Evolutionary conservation across 2,888 invertebrate species (phyloP).

Genomic region (Doris montereyensis): DNA sequence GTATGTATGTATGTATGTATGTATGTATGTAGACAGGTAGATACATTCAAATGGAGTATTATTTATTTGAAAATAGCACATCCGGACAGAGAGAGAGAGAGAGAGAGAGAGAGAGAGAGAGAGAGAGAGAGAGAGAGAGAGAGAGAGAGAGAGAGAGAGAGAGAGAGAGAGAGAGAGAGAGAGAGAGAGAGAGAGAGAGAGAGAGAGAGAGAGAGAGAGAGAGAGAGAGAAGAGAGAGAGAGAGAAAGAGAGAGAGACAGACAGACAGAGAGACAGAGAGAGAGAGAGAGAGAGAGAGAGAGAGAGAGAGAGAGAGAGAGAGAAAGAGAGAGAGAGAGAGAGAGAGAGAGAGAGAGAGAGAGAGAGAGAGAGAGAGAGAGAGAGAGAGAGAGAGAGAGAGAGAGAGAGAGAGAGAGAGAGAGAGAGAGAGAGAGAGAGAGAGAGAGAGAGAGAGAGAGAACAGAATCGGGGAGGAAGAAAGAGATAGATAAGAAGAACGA

Average conservation of each 20-base stretch:
- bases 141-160: no score
- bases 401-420: neutral
- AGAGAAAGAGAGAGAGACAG: neutral
- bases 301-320: neutral
- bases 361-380: neutral
- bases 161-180: neutral
- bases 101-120: no score
- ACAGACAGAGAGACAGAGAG: neutral
- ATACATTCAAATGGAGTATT: no score
- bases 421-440: neutral
- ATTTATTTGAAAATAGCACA: no score
- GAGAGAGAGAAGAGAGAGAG: neutral
- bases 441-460: slow-evolving; percentile 10
- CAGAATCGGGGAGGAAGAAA: neutral
- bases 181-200: neutral
- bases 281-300: neutral
- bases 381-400: neutral
- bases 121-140: no score
- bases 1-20: no score
- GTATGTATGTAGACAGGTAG: no score
- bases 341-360: neutral
- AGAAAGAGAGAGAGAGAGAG: neutral
- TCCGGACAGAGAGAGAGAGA: no score
- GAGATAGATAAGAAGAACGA: slow-evolving; percentile 2
- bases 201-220: neutral